Evolutionary conservation across 2,113 vertebrate species (phyloP), one percentile per base, ranked within the genome.

Genomic region (Ophiodon elongatus): DNA sequence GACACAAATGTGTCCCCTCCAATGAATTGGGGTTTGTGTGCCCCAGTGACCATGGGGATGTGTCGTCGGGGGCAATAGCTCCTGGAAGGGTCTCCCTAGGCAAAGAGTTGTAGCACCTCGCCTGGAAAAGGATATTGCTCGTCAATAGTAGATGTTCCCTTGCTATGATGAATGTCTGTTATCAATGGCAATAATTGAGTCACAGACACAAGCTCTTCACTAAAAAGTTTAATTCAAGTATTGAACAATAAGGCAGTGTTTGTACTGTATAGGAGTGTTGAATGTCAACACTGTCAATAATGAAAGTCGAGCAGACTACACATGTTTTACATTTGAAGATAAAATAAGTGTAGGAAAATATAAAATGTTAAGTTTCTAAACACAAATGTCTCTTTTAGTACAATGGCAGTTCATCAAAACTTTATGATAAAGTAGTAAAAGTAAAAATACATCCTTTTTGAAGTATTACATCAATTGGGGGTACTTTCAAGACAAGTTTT

Each of bases 191-290:
- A 84, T 35, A 50, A 84, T 2, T 77, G 52, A 82, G 17, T 68
- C 25, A 77, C 67, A 80, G n/a, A 71, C 21, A 81, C 71, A 67
- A 68, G 4, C 3, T 8, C 14, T 76, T 78, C 21, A 50, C 33
- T 56, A 76, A 70, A 76, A 67, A 50, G 29, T 89, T 90, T 87
- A 59, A 82, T 90, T 79, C 59, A 90, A 89, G 76, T 83, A 76
- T 78, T 68, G 15, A 82, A 79, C 60, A 83, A 84, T 65, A 86
- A 76, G 76, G 81, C 59, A 83, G 23, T 57, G 67, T 67, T 74
- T 65, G 7, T 60, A 67, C 19, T 66, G n/a, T 35, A 7, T 25
- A 9, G 52, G 13, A 15, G 67, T 60, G 63, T 77, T 84, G 59
- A 83, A 88, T 79, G 31, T 84, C 47, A 88, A 80, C 31, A 60